Evolutionary conservation across 2,113 vertebrate genomes (phyloP).

Genomic region (Ciconia maguari): DNA sequence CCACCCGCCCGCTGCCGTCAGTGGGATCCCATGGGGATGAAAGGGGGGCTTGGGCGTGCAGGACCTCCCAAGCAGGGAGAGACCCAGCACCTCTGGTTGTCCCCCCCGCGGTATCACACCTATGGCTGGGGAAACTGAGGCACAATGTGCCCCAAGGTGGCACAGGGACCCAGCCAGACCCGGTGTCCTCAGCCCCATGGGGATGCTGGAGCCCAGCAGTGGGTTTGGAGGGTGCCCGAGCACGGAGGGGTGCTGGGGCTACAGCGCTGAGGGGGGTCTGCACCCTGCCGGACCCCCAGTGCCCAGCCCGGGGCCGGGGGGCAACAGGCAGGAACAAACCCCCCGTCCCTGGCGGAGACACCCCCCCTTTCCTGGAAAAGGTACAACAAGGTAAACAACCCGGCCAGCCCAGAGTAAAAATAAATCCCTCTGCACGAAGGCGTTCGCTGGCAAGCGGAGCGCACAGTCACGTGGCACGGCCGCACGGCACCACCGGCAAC

Average conservation of each 20-base stretch:
- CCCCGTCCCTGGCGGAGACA: background rate
- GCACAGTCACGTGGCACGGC: background rate
- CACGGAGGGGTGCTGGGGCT: background rate
- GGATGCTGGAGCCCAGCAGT: background rate
- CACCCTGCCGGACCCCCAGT: background rate
- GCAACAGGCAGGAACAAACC: background rate
- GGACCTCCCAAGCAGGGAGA: background rate
- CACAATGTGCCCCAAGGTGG: background rate
- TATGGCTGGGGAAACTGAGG: background rate
- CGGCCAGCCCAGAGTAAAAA: slow-evolving; percentile 36
- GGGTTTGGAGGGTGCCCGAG: background rate
- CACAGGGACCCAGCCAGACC: background rate
- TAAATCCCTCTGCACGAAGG: slow-evolving; percentile 21
- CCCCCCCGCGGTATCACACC: fast-evolving
- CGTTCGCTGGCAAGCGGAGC: background rate
- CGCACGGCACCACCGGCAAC: background rate
- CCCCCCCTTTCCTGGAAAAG: slow-evolving; percentile 21
- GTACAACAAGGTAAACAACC: slow-evolving; percentile 41
- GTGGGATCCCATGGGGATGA: fast-evolving
- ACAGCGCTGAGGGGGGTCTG: background rate
- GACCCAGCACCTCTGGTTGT: background rate
- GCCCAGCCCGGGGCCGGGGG: background rate
- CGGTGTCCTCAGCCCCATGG: background rate
- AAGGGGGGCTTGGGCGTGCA: background rate
- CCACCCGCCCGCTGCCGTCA: fast-evolving